Percentiles rank a stretch among this genome's conserved stretches.
These are phyloP conservation scores for Sterrhoptilus dennistouni DNA, from an alignment of 2,113 vertebrate genomes.

Conservation along the genomic window DNA sequence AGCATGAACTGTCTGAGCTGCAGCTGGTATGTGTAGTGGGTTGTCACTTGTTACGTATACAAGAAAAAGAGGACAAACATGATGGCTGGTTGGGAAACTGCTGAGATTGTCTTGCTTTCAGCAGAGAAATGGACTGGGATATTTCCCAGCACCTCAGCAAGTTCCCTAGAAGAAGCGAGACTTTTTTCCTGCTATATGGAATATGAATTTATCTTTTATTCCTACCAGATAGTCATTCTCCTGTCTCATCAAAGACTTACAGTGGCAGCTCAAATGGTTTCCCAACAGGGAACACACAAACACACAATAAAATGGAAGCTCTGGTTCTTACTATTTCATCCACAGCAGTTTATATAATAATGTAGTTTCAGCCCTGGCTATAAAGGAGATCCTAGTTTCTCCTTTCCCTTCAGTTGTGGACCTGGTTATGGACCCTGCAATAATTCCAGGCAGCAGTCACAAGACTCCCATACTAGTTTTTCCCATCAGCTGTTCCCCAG, in stretches of 20 bases:
- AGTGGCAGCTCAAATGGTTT: neutral
- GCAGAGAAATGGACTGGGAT: neutral
- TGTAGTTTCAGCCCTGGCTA: neutral
- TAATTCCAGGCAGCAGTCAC: neutral
- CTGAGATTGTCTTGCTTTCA: neutral
- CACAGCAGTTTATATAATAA: neutral
- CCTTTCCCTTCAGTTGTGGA: neutral
- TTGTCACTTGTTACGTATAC: neutral
- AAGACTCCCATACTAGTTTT: neutral
- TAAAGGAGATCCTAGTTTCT: neutral
- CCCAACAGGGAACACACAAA: neutral
- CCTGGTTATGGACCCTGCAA: neutral
- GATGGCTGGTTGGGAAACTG: neutral
- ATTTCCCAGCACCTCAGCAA: neutral
- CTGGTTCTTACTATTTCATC: neutral
- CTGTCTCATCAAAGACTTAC: neutral
- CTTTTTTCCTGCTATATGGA: neutral
- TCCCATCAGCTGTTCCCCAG: neutral
- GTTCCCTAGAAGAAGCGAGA: neutral
- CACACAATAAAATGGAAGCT: neutral
- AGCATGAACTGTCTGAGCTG: neutral
- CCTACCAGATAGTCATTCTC: neutral
- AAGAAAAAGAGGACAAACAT: neutral
- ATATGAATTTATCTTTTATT: neutral
- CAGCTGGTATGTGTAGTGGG: neutral